Conservation (phyloP, 2,888 invertebrate genomes). For the Acrobasis suavella region DNA sequence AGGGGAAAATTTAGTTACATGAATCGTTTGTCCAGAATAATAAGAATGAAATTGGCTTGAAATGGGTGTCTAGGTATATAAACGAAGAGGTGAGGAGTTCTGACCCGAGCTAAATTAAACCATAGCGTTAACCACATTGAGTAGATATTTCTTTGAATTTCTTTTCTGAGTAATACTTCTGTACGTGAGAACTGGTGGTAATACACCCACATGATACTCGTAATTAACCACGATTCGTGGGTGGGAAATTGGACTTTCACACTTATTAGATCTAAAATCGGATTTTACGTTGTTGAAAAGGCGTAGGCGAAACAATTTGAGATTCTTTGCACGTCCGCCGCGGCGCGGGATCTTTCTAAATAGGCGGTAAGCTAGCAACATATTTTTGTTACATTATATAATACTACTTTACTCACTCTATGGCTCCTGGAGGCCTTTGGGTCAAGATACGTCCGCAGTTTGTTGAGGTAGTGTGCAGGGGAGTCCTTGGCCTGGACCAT, state of each 20-base stretch:
- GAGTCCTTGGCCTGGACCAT: slow-evolving; percentile 99
- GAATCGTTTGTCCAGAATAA: too few species aligned
- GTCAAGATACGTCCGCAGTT: slow-evolving; percentile 96
- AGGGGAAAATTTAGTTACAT: too few species aligned
- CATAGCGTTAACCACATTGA: too few species aligned
- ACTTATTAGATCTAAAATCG: background rate
- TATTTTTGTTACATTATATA: background rate
- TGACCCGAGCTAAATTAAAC: too few species aligned
- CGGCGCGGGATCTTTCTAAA: too few species aligned
- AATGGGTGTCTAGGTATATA: too few species aligned
- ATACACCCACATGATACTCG: background rate
- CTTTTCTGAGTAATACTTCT: too few species aligned
- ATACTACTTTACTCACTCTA: slow-evolving; percentile 93
- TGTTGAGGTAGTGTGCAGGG: slow-evolving; percentile 97
- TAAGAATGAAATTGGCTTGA: too few species aligned
- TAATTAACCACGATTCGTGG: background rate
- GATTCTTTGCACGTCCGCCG: background rate
- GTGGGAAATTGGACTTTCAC: background rate
- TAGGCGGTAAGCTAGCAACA: background rate
- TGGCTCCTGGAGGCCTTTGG: slow-evolving; percentile 97
- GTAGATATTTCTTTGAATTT: too few species aligned
- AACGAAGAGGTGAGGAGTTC: too few species aligned
- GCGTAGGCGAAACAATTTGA: background rate
- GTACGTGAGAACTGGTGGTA: too few species aligned
- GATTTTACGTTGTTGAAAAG: background rate